Conservation (phyloP, 1,140 invertebrate genomes). For the Odontomachus brunneus region DNA sequence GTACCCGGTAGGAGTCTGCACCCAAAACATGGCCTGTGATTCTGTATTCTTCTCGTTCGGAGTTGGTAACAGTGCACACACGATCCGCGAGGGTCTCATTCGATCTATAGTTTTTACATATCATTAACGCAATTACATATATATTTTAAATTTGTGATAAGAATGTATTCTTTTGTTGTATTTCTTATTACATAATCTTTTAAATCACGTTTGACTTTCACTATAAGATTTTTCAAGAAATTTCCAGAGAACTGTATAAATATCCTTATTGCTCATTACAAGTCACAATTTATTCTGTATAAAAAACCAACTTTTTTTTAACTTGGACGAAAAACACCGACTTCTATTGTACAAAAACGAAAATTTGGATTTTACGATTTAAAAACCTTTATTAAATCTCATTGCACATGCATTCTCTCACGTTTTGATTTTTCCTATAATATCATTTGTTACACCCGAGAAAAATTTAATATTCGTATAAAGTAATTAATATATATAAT, state of each 20-base stretch:
- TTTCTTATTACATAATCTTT: conserved; percentile 38
- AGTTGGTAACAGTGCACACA: conserved; percentile 88
- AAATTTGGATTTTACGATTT: conserved; percentile 28
- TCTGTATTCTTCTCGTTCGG: conserved; percentile 91
- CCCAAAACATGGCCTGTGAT: conserved; percentile 87
- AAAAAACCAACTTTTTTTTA: conserved; percentile 45
- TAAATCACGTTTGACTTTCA: conserved; percentile 27
- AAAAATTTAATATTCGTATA: conserved; percentile 14
- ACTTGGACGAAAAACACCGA: conserved; percentile 36
- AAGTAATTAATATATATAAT: conserved; percentile 25
- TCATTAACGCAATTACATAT: conserved; percentile 65
- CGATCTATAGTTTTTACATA: conserved; percentile 89
- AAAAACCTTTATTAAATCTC: conserved; percentile 50
- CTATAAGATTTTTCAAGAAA: conserved; percentile 38
- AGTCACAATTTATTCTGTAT: conserved; percentile 31
- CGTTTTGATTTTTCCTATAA: conserved; percentile 47
- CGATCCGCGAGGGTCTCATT: conserved; percentile 90
- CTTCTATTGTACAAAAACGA: conserved; percentile 61
- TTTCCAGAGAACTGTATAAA: conserved; percentile 27
- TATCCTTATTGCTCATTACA: conserved; percentile 29
- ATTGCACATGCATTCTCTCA: conserved; percentile 39
- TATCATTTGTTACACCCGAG: conserved; percentile 16
- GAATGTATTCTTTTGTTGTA: conserved; percentile 44
- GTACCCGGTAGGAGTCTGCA: conserved; percentile 91
- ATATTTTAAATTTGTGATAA: conserved; percentile 59